Conservation (phyloP, 30 jellyfish, hydroid and myxozoan genomes). For the Nemopilema nomurai region DNA sequence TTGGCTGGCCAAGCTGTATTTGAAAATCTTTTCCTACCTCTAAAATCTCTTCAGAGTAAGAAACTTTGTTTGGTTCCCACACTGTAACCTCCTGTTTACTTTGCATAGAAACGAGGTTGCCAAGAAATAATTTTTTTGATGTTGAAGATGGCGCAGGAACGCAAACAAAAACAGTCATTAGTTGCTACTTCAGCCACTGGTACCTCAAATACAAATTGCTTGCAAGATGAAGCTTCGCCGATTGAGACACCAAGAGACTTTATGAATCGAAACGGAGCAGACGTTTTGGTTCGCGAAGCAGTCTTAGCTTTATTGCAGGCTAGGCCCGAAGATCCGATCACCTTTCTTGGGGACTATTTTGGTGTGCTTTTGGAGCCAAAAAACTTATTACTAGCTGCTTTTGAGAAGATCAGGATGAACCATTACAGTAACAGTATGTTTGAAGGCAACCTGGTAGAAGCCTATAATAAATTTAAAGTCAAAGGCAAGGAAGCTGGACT, state of each 20-base stretch:
- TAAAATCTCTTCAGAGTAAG: not conserved
- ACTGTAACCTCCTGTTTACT: not conserved
- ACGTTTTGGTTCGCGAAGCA: conserved; percentile 48
- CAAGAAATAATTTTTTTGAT: too few species aligned
- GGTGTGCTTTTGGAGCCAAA: conserved; percentile 57
- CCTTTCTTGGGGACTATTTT: conserved; percentile 66
- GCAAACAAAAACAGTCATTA: conserved; percentile 1
- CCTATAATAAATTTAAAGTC: conserved; percentile 30
- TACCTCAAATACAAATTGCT: not conserved
- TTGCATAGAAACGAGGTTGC: not conserved
- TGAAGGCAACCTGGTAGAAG: conserved; percentile 64
- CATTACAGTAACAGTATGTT: conserved; percentile 39
- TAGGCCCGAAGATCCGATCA: conserved; percentile 80
- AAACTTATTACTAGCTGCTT: conserved; percentile 48
- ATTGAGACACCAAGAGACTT: conserved; percentile 76
- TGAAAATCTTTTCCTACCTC: not conserved
- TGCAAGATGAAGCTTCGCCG: conserved; percentile 11
- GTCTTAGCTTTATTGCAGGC: conserved; percentile 43
- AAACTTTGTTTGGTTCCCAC: not conserved
- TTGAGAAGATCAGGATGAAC: conserved; percentile 30
- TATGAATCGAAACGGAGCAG: conserved; percentile 44
- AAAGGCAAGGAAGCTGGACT: not conserved
- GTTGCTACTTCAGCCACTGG: not conserved
- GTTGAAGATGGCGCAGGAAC: not conserved
- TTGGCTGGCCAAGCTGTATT: too few species aligned